Evolutionary conservation across 53 echinoderm and acorn worm genomes (phyloP).

Genomic region (Echinarachnius parma): DNA sequence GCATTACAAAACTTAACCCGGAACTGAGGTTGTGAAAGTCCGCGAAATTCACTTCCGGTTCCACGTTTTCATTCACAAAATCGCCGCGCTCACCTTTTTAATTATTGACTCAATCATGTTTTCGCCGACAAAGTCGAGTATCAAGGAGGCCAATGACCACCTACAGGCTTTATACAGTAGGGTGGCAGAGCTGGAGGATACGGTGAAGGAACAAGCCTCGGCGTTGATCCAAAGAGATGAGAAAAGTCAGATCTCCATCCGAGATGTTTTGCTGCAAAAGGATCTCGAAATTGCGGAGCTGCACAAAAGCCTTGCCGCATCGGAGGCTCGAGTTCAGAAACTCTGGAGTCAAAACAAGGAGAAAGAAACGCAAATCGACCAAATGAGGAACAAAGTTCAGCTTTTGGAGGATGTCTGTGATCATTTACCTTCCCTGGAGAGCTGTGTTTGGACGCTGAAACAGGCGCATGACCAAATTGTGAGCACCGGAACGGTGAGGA

Average conservation of each 20-base stretch:
- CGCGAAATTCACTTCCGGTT: slow-evolving; percentile 45
- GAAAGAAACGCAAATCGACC: slow-evolving; percentile 24
- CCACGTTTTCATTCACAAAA: slow-evolving; percentile 10
- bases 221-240: slow-evolving; percentile 75
- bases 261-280: slow-evolving; percentile 15
- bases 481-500: slow-evolving; percentile 12
- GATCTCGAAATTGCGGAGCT: slow-evolving; percentile 35
- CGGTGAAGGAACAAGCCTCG: slow-evolving; percentile 85
- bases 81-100: too few species aligned
- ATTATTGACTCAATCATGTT: slow-evolving; percentile 40
- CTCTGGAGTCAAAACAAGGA: slow-evolving; percentile 24
- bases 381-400: slow-evolving; percentile 6
- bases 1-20: too few species aligned
- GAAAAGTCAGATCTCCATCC: slow-evolving; percentile 2
- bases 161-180: slow-evolving; percentile 74
- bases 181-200: slow-evolving; percentile 67
- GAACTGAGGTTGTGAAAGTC: too few species aligned
- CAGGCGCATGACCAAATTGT: slow-evolving; percentile 23
- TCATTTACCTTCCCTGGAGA: slow-evolving; percentile 19
- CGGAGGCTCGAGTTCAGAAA: slow-evolving; percentile 29
- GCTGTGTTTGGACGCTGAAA: slow-evolving; percentile 31
- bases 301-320: slow-evolving; percentile 30
- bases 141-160: slow-evolving; percentile 85
- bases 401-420: slow-evolving; percentile 28
- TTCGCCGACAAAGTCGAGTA: slow-evolving; percentile 63